These are phyloP conservation scores for Alsophila aescularia DNA, from an alignment of 2,888 invertebrate species.

Conservation along the genomic window DNA sequence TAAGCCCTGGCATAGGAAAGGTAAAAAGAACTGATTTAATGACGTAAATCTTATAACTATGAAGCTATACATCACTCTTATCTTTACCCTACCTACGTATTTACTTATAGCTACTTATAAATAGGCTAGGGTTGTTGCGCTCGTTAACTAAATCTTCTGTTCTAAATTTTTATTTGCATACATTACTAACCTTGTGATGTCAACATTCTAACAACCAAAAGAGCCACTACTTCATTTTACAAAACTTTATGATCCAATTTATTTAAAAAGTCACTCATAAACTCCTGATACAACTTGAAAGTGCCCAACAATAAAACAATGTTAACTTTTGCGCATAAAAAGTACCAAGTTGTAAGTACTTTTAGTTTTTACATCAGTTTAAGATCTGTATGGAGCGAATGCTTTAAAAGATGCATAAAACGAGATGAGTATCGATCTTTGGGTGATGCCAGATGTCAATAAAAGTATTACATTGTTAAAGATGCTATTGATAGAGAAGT, in stretches of 20 bases:
- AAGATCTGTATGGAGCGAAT: slow-evolving; percentile 38
- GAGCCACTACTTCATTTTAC: slow-evolving; percentile 6
- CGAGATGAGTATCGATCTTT: slow-evolving; percentile 36
- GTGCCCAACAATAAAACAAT: slow-evolving; percentile 44
- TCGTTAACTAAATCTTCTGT: no score
- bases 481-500: slow-evolving; percentile 33
- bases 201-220: no score
- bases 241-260: slow-evolving; percentile 34
- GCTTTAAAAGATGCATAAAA: slow-evolving; percentile 35
- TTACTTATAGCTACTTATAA: no score
- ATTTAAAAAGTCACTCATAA: slow-evolving; percentile 36
- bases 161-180: no score
- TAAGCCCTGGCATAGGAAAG: no score
- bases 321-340: slow-evolving; percentile 52
- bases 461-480: slow-evolving; percentile 35
- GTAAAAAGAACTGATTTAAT: no score
- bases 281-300: slow-evolving; percentile 32
- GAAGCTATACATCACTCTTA: no score
- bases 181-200: no score
- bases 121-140: no score
- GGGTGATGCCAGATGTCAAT: slow-evolving; percentile 44
- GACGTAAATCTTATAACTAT: no score
- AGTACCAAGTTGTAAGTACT: slow-evolving; percentile 48
- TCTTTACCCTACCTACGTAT: no score
- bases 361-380: slow-evolving; percentile 54